Evolutionary conservation across 2,888 invertebrate genomes (phyloP).

Genomic region (Tridacna gigas): DNA sequence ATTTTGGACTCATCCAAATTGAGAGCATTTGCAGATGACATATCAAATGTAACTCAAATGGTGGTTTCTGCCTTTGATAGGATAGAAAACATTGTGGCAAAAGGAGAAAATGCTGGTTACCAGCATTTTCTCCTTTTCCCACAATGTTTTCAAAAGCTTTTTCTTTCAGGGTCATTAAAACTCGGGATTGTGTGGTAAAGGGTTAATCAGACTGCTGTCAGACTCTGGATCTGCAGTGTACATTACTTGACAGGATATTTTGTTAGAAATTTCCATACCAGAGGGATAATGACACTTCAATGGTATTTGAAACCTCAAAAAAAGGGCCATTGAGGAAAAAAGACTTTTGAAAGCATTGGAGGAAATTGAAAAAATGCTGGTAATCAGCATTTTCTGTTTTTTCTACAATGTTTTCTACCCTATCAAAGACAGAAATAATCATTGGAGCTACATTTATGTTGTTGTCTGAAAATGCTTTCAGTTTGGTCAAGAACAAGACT

Average conservation of each 20-base stretch:
- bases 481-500: background rate
- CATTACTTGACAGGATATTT: no score
- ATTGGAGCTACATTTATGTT: background rate
- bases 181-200: background rate
- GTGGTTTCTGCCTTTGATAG: no score
- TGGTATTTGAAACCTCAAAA: no score
- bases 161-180: background rate
- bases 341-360: constrained; percentile 9
- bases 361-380: background rate
- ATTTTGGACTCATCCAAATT: no score
- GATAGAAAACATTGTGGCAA: background rate
- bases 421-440: background rate
- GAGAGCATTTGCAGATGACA: no score
- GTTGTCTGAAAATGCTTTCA: background rate
- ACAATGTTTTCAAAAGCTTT: background rate
- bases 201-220: no score
- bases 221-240: no score
- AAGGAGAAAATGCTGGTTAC: background rate
- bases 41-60: no score
- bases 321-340: no score
- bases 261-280: no score
- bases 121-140: background rate
- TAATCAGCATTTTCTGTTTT: constrained; percentile 1
- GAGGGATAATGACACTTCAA: no score
- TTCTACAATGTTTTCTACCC: background rate